Conservation (phyloP, 2,888 invertebrate genomes). For the Antheraea assamensis region DNA sequence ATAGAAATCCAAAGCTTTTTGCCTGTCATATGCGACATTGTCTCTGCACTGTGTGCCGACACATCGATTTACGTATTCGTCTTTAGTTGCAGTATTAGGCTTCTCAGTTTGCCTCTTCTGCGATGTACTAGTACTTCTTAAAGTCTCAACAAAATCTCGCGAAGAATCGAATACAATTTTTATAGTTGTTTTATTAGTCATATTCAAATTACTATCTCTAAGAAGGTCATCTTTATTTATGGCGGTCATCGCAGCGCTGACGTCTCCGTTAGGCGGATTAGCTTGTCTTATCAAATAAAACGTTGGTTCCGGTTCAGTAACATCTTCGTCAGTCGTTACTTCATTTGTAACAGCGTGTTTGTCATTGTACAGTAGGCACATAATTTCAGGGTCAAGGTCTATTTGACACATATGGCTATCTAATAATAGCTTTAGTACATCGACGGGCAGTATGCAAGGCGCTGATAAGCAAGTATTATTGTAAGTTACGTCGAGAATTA, state of each 20-base stretch:
- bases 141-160: conserved; percentile 70
- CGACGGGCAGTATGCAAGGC: conserved; percentile 72
- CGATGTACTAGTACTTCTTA: conserved; percentile 61
- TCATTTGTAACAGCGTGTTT: conserved; percentile 56
- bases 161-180: conserved; percentile 75
- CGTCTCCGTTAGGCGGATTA: conserved; percentile 58
- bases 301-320: conserved; percentile 71
- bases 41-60: conserved; percentile 63
- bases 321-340: conserved; percentile 60
- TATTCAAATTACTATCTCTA: conserved; percentile 62
- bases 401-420: conserved; percentile 72
- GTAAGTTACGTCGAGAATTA: conserved; percentile 62
- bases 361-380: conserved; percentile 74
- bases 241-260: conserved; percentile 66
- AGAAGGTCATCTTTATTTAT: conserved; percentile 67
- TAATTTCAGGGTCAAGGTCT: conserved; percentile 66
- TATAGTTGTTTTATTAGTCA: conserved; percentile 70
- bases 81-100: conserved; percentile 44
- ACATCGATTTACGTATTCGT: conserved; percentile 62
- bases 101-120: conserved; percentile 47
- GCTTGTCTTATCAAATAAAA: conserved; percentile 75
- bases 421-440: conserved; percentile 62
- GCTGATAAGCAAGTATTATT: conserved; percentile 76
- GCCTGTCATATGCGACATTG: conserved; percentile 64
- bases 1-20: conserved; percentile 76